Conservation (phyloP, 2,113 vertebrate species). For the Pelodiscus sinensis region DNA sequence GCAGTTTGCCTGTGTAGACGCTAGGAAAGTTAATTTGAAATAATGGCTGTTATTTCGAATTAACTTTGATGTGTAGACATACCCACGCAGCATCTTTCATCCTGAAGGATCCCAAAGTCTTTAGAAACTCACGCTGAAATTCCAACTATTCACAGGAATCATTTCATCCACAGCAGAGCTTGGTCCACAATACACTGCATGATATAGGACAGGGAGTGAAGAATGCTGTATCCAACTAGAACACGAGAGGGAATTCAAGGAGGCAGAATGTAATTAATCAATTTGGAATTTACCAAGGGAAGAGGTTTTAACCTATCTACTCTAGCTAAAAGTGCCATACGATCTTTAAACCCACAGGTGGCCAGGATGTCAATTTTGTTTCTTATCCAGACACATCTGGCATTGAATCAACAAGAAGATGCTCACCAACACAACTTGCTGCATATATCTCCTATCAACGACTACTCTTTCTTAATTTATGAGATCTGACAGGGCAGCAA, state of each 20-base stretch:
- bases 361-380: not conserved
- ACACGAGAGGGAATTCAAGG: conserved; percentile 57
- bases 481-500: not conserved
- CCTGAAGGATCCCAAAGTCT: conserved; percentile 1
- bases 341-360: rapidly evolving
- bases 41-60: too few species aligned
- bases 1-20: too few species aligned
- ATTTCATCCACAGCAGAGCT: rapidly evolving
- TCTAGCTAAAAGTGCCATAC: not conserved
- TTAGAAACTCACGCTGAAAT: not conserved
- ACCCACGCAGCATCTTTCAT: not conserved
- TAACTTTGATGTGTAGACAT: too few species aligned
- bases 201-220: rapidly evolving
- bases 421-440: not conserved
- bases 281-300: conserved; percentile 64
- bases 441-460: not conserved
- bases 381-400: not conserved
- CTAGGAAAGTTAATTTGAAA: too few species aligned
- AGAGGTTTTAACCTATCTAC: conserved; percentile 18
- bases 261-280: conserved; percentile 65
- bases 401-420: not conserved
- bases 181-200: not conserved
- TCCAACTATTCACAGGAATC: not conserved
- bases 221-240: conserved; percentile 18
- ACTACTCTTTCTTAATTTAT: not conserved